These are phyloP conservation scores for Gryllus longicercus DNA, from an alignment of 2,888 invertebrate genomes.

Conservation along the genomic window DNA sequence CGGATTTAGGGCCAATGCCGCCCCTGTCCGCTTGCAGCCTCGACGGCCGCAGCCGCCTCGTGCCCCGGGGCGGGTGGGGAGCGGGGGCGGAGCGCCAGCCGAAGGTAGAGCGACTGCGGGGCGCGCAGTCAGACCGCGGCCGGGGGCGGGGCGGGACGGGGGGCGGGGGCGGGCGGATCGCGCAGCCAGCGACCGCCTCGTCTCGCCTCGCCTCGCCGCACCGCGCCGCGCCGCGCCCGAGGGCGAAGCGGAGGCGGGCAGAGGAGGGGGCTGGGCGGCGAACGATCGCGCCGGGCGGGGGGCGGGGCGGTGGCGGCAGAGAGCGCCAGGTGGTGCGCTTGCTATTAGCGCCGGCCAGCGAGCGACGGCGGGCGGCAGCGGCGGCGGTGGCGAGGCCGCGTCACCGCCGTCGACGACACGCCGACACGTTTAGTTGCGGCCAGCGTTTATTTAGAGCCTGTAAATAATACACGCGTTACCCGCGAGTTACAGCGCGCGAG, in stretches of 20 bases:
- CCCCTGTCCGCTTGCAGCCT: neutral
- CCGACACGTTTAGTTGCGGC: constrained; percentile 17
- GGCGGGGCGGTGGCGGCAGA: neutral
- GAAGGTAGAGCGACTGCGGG: constrained; percentile 50
- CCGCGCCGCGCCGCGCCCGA: constrained; percentile 43
- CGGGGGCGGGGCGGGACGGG: constrained; percentile 42
- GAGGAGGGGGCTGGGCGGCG: neutral
- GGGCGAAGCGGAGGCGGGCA: constrained; percentile 44
- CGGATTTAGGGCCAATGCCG: neutral
- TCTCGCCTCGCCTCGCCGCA: constrained; percentile 25
- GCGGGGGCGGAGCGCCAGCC: constrained; percentile 51
- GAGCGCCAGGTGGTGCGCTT: neutral
- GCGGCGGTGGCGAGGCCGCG: neutral
- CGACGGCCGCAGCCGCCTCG: constrained; percentile 44
- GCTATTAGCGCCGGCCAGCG: neutral
- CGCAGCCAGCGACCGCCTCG: too few species aligned
- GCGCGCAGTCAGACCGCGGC: constrained; percentile 42
- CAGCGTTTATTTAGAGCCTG: constrained; percentile 17
- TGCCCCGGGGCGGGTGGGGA: neutral
- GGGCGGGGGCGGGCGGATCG: constrained; percentile 38
- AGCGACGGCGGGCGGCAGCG: neutral
- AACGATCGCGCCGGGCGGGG: neutral
- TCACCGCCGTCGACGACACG: constrained; percentile 6
- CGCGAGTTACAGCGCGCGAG: neutral
- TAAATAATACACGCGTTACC: constrained; percentile 17